Percentiles rank a stretch among this genome's conserved stretches.
Conservation (phyloP, 2,113 vertebrate species). For the Phocoena phocoena region DNA sequence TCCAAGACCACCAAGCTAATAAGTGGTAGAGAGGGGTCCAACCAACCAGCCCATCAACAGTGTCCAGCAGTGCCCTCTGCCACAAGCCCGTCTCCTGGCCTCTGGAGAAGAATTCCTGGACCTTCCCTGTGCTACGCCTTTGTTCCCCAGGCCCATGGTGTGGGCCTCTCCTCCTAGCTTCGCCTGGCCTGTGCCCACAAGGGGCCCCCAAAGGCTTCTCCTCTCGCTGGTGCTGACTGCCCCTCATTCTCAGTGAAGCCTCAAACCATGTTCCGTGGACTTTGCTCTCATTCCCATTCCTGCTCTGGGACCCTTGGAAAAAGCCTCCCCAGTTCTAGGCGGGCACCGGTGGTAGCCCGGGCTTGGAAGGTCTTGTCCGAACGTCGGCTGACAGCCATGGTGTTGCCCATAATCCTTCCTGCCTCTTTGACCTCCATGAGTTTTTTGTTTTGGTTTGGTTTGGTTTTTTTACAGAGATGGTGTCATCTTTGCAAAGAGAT, state of each 20-base stretch:
- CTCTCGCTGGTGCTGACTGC: neutral
- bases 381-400: rapidly evolving
- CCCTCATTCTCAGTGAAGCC: neutral
- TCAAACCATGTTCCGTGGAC: rapidly evolving
- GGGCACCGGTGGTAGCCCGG: rapidly evolving
- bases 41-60: neutral
- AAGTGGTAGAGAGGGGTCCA: neutral
- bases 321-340: neutral
- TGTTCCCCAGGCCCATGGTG: neutral
- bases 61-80: neutral
- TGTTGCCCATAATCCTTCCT: rapidly evolving
- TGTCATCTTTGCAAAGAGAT: conserved; percentile 84
- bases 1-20: neutral
- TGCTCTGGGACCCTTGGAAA: neutral
- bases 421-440: neutral
- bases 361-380: neutral
- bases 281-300: neutral
- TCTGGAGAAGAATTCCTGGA: neutral
- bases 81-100: no score
- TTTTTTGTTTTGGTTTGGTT: neutral
- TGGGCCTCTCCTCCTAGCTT: neutral
- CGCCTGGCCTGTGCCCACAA: neutral
- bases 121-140: neutral
- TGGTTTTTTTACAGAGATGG: conserved; percentile 74
- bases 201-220: neutral